Evolutionary conservation across 2,797 vertebrate species (phyloP).

Genomic region (Miopithecus talapoin): DNA sequence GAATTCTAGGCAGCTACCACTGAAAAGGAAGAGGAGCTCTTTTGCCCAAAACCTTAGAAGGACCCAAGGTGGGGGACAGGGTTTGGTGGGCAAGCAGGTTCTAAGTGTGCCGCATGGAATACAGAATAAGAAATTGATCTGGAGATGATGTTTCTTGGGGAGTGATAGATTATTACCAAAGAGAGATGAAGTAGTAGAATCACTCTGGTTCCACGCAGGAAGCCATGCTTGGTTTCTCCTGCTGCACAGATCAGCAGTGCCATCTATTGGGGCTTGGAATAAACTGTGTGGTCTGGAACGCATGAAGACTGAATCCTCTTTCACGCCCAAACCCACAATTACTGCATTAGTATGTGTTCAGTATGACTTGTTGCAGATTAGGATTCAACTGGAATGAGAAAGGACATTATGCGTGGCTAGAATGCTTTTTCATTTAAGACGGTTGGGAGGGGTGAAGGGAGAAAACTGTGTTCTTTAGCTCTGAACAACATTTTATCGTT

Average conservation of each 20-base stretch:
- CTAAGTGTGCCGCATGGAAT: not conserved
- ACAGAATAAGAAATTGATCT: not conserved
- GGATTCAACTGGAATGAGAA: not conserved
- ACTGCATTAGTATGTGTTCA: not conserved
- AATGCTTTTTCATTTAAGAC: not conserved
- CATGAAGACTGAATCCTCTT: rapidly evolving
- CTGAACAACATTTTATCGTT: not conserved
- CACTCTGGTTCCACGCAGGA: not conserved
- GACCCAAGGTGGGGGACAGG: not conserved
- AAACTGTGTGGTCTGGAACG: not conserved
- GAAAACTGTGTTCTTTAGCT: not conserved
- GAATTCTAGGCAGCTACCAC: rapidly evolving
- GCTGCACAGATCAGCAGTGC: slow-evolving; percentile 53
- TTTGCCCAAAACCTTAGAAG: not conserved
- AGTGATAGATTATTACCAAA: not conserved
- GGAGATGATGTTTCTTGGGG: not conserved
- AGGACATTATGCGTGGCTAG: not conserved
- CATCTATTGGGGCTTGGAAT: slow-evolving; percentile 70
- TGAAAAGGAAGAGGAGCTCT: too few relatives aligned
- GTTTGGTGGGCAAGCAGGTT: not conserved
- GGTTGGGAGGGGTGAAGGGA: not conserved
- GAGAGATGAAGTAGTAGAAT: not conserved
- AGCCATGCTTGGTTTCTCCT: not conserved
- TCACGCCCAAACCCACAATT: not conserved
- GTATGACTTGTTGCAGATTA: not conserved